Conservation (phyloP, 2,888 invertebrate species). For the Mesochorus sp. region DNA sequence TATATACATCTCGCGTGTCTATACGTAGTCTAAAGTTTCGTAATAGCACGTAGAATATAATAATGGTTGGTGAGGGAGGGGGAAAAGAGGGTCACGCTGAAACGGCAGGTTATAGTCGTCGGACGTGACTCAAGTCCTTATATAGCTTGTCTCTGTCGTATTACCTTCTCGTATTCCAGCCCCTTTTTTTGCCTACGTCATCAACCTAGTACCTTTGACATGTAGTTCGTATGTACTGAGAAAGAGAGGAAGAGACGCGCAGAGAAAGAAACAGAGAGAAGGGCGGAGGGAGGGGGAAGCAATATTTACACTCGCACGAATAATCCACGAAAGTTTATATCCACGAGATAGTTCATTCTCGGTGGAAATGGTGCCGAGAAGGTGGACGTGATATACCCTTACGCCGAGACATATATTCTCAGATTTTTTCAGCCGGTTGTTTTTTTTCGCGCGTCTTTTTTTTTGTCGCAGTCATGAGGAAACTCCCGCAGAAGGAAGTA, state of each 20-base stretch:
- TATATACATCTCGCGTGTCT: background rate
- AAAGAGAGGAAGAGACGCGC: too few species aligned
- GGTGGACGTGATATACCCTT: background rate
- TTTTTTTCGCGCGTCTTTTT: conserved; percentile 14
- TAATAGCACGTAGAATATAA: background rate
- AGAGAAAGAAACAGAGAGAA: too few species aligned
- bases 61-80: background rate
- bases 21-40: background rate
- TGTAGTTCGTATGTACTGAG: too few species aligned
- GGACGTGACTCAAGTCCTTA: conserved; percentile 41
- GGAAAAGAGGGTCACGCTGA: conserved; percentile 9
- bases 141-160: background rate
- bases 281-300: too few species aligned
- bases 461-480: background rate
- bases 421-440: background rate
- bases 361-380: background rate
- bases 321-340: conserved; percentile 24
- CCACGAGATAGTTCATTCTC: conserved; percentile 20
- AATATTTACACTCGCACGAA: conserved; percentile 38
- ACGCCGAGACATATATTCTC: conserved; percentile 13
- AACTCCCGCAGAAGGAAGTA: background rate
- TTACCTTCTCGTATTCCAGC: background rate
- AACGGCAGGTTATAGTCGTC: conserved; percentile 33
- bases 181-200: conserved; percentile 21
- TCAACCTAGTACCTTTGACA: background rate